A percentile compares a stretch with the other conserved stretches of the same genome.
phyloP scores from a whole-genome alignment of 2,888 invertebrate genomes.

The Zele albiditarsus region DNA sequence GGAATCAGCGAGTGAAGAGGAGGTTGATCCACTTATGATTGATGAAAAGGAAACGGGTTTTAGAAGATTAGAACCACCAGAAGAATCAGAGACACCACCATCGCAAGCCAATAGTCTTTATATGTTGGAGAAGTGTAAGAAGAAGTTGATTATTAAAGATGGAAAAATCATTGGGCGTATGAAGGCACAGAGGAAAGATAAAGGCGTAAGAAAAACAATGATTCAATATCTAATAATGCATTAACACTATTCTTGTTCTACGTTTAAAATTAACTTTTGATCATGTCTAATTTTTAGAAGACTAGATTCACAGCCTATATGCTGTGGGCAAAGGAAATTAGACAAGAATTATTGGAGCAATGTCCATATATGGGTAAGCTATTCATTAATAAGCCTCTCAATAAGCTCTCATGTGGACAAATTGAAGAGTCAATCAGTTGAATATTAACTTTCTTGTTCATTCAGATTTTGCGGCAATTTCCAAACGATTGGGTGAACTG shows the following conservation, averaged over 20 bases:
- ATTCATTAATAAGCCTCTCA: background rate
- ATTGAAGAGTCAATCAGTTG: background rate
- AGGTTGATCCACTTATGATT: constrained; percentile 69
- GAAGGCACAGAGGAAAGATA: constrained; percentile 86
- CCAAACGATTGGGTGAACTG: constrained; percentile 88
- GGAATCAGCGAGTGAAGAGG: constrained; percentile 69
- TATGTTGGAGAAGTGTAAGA: constrained; percentile 85
- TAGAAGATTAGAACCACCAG: constrained; percentile 74
- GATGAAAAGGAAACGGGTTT: constrained; percentile 74
- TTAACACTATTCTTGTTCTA: constrained; percentile 14
- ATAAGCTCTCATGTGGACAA: background rate
- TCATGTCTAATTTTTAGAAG: constrained; percentile 73
- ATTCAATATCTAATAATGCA: constrained; percentile 20
- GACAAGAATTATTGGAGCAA: constrained; percentile 82
- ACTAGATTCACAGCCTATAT: constrained; percentile 91
- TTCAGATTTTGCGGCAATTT: constrained; percentile 85
- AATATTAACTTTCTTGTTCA: constrained; percentile 19
- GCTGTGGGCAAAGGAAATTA: constrained; percentile 90
- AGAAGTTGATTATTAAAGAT: constrained; percentile 82
- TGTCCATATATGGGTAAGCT: constrained; percentile 82
- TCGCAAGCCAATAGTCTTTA: constrained; percentile 79
- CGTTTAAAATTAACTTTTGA: background rate
- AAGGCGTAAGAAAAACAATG: constrained; percentile 75
- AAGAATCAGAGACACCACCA: constrained; percentile 66
- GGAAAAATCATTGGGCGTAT: constrained; percentile 80